Evolutionary conservation across 64 coral and sea anemone genomes (phyloP).

Genomic region (Anthopleura sola): DNA sequence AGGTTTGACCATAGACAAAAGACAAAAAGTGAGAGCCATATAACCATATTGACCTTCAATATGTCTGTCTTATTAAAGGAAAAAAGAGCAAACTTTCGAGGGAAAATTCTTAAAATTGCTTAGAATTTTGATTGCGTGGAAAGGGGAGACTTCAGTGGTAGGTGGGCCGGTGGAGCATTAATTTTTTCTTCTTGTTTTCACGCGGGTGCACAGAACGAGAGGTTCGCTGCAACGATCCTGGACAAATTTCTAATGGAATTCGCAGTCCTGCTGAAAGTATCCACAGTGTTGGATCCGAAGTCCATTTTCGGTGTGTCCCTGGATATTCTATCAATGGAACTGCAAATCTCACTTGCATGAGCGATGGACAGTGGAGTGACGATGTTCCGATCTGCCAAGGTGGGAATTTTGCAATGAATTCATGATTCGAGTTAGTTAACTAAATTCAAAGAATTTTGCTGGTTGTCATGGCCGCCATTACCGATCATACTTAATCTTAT

Average conservation of each 20-base stretch:
- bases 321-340: conserved; percentile 57
- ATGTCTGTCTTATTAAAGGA: too few species aligned
- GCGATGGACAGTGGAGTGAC: conserved; percentile 15
- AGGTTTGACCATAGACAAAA: too few species aligned
- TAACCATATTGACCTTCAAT: too few species aligned
- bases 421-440: too few species aligned
- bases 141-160: too few species aligned
- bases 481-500: too few species aligned
- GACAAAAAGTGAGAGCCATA: too few species aligned
- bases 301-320: conserved; percentile 41
- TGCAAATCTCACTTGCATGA: conserved; percentile 27
- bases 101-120: too few species aligned
- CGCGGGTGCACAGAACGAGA: neutral
- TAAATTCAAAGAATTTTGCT: too few species aligned
- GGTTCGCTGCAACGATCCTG: neutral
- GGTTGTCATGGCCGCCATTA: too few species aligned
- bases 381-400: neutral
- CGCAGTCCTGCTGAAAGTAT: neutral
- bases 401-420: neutral
- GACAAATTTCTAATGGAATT: neutral
- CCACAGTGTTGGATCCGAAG: conserved; percentile 12
- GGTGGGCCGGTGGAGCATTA: neutral
- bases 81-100: too few species aligned
- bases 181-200: neutral
- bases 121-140: too few species aligned